Conservation (phyloP, 2,797 vertebrate genomes). For the Falco rusticolus region DNA sequence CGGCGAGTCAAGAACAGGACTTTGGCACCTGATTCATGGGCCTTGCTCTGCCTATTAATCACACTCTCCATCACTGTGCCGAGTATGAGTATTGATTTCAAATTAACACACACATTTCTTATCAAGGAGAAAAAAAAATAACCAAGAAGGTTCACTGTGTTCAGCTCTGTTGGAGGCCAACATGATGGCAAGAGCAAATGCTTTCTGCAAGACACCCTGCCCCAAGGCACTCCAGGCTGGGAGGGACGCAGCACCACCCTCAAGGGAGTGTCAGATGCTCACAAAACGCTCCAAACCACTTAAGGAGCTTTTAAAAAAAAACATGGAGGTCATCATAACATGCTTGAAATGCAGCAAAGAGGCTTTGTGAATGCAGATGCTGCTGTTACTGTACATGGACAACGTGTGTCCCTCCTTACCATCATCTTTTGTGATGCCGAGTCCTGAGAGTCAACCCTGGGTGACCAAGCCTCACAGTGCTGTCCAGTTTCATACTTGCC, state of each 20-base stretch:
- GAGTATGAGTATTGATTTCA: constrained; percentile 51
- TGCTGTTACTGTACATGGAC: neutral
- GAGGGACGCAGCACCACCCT: neutral
- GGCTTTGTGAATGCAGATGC: neutral
- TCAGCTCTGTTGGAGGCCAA: neutral
- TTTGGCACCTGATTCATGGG: neutral
- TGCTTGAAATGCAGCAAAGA: neutral
- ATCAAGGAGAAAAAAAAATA: neutral
- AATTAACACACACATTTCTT: constrained; percentile 37
- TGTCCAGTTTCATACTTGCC: neutral
- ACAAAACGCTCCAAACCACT: neutral
- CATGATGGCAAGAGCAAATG: neutral
- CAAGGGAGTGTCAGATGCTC: neutral
- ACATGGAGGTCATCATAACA: neutral
- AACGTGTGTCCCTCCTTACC: neutral
- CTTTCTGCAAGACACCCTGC: neutral
- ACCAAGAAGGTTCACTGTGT: neutral
- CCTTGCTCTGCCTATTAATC: neutral
- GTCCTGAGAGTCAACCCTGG: neutral
- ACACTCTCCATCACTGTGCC: neutral
- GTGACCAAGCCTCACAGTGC: neutral
- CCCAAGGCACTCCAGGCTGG: neutral
- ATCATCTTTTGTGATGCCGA: neutral
- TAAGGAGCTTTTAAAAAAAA: neutral
- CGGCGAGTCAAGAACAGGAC: neutral